These are phyloP conservation scores for Ptychodera flava DNA, from an alignment of 35 echinoderm and acorn worm species.

Conservation along the genomic window DNA sequence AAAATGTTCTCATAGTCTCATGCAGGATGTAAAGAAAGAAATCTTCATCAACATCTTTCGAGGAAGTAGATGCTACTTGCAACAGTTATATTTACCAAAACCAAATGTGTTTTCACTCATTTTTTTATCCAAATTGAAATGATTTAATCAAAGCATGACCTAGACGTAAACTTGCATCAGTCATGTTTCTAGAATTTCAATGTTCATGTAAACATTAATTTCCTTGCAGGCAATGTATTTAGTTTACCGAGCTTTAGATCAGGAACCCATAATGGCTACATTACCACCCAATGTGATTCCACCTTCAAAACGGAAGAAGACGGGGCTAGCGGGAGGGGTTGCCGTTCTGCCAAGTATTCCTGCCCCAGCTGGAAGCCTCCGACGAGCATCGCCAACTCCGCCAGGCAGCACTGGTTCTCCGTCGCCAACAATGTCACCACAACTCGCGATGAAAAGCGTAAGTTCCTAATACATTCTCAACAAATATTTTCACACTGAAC, in stretches of 20 bases:
- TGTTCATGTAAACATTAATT: neutral
- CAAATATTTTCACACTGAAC: neutral
- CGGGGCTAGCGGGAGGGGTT: conserved; percentile 41
- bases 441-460: conserved; percentile 20
- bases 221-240: conserved; percentile 83
- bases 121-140: no score
- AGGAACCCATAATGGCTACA: conserved; percentile 53
- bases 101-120: no score
- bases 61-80: no score
- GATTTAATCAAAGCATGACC: no score
- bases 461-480: neutral
- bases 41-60: no score
- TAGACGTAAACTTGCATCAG: no score
- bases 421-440: conserved; percentile 33
- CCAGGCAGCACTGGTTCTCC: neutral
- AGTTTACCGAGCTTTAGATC: conserved; percentile 78
- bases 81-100: no score
- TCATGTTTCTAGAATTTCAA: no score
- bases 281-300: conserved; percentile 68
- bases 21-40: no score
- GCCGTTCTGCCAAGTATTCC: conserved; percentile 31
- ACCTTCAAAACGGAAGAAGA: conserved; percentile 75
- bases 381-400: neutral
- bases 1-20: no score
- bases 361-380: neutral